Conservation (phyloP, 2,888 invertebrate genomes). For the Heliconius sara region DNA sequence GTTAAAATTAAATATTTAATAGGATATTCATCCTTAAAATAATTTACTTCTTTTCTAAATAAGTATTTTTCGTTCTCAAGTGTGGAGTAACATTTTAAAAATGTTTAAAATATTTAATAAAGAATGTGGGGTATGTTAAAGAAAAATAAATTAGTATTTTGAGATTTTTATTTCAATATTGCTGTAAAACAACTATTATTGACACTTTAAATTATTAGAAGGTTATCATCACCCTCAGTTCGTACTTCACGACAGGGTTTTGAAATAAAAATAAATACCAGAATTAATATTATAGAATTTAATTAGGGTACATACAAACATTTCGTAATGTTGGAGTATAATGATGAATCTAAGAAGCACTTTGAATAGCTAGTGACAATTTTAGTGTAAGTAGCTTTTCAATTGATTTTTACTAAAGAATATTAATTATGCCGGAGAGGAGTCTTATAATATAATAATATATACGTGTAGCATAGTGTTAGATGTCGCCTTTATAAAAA, state of each 20-base stretch:
- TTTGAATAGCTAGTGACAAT: constrained; percentile 77
- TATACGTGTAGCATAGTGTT: constrained; percentile 41
- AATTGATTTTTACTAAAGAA: constrained; percentile 59
- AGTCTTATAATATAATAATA: constrained; percentile 55
- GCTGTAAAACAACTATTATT: constrained; percentile 29
- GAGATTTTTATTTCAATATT: constrained; percentile 25
- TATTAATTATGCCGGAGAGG: constrained; percentile 66
- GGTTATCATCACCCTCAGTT: constrained; percentile 8
- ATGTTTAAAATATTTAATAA: neutral
- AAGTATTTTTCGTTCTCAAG: too few relatives aligned
- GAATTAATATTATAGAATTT: constrained; percentile 81
- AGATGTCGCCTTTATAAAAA: constrained; percentile 50
- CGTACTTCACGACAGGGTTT: constrained; percentile 3
- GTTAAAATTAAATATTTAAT: too few relatives aligned
- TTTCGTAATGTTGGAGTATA: constrained; percentile 82
- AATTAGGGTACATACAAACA: constrained; percentile 84
- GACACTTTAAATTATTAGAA: constrained; percentile 26
- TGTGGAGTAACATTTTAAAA: too few relatives aligned
- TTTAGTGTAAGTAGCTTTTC: constrained; percentile 68
- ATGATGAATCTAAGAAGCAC: constrained; percentile 82
- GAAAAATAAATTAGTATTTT: constrained; percentile 27
- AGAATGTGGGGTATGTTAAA: neutral
- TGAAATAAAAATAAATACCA: constrained; percentile 62
- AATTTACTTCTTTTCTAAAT: too few relatives aligned
- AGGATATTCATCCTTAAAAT: too few relatives aligned